Evolutionary conservation across 2,113 vertebrate genomes (phyloP).

Genomic region (Bungarus multicinctus): DNA sequence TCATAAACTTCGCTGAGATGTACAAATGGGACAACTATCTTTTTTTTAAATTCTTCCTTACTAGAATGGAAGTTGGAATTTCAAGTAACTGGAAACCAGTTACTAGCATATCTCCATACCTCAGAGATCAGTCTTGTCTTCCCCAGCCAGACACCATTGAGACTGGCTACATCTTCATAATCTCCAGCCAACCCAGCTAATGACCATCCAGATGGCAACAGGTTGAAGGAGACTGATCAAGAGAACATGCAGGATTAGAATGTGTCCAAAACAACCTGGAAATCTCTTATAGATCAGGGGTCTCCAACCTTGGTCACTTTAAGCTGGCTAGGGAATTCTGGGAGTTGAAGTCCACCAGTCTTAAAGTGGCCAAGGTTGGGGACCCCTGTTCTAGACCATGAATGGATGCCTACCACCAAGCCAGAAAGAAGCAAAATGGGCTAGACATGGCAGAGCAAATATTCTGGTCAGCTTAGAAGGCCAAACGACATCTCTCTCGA

Average conservation of each 20-base stretch:
- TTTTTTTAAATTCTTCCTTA: background rate
- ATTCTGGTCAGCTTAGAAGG: background rate
- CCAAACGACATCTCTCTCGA: background rate
- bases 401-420: background rate
- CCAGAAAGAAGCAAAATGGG: background rate
- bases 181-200: background rate
- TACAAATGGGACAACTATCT: background rate
- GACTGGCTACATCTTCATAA: background rate
- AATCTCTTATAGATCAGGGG: too few species aligned
- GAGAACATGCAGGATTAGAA: background rate
- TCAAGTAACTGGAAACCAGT: background rate
- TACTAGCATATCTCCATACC: background rate
- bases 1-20: background rate
- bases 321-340: too few species aligned
- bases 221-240: background rate
- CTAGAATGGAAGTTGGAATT: background rate
- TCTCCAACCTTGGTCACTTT: too few species aligned
- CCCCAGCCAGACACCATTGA: background rate
- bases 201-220: background rate
- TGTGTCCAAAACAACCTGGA: background rate
- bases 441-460: too few species aligned
- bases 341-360: too few species aligned
- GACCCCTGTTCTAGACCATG: background rate
- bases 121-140: background rate
- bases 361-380: too few species aligned